Percentiles rank a stretch among this genome's conserved stretches.
Evolutionary conservation across 2,888 invertebrate genomes (phyloP).

Genomic region (Aspidiotus rigidus): DNA sequence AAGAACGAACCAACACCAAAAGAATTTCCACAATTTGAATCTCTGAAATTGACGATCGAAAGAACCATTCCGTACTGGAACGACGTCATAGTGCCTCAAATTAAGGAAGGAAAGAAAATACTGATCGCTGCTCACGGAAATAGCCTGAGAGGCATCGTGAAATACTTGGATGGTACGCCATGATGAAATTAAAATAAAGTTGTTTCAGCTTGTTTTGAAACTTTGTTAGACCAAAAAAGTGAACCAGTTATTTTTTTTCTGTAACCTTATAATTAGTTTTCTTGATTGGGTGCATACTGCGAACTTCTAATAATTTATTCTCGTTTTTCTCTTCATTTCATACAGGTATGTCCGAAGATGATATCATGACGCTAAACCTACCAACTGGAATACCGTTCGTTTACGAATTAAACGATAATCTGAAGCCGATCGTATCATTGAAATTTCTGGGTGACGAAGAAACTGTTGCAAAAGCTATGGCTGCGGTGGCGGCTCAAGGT

Average conservation of each 20-base stretch:
- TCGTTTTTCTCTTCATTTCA: constrained; percentile 34
- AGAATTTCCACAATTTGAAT: constrained; percentile 74
- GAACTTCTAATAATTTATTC: neutral
- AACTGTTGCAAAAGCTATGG: constrained; percentile 53
- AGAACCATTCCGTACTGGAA: constrained; percentile 82
- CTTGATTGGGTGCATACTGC: neutral
- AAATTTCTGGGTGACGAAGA: constrained; percentile 55
- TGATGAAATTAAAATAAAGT: neutral
- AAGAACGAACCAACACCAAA: constrained; percentile 56
- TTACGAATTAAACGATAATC: constrained; percentile 51
- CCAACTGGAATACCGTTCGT: constrained; percentile 58
- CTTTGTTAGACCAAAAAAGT: neutral
- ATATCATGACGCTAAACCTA: constrained; percentile 53
- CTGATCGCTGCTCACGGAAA: constrained; percentile 81
- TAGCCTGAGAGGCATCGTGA: constrained; percentile 73
- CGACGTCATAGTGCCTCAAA: constrained; percentile 68
- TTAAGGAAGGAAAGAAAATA: constrained; percentile 68
- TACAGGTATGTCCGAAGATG: constrained; percentile 49
- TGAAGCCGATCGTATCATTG: constrained; percentile 52
- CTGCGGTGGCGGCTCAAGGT: constrained; percentile 52
- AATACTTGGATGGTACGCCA: constrained; percentile 67
- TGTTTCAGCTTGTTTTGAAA: neutral
- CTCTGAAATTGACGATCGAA: constrained; percentile 69
- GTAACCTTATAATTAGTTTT: neutral
- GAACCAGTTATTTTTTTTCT: neutral